A percentile compares a stretch with the other conserved stretches of the same genome.
phyloP scores from a whole-genome alignment of 2,113 vertebrate genomes.

The Chroicocephalus ridibundus region DNA sequence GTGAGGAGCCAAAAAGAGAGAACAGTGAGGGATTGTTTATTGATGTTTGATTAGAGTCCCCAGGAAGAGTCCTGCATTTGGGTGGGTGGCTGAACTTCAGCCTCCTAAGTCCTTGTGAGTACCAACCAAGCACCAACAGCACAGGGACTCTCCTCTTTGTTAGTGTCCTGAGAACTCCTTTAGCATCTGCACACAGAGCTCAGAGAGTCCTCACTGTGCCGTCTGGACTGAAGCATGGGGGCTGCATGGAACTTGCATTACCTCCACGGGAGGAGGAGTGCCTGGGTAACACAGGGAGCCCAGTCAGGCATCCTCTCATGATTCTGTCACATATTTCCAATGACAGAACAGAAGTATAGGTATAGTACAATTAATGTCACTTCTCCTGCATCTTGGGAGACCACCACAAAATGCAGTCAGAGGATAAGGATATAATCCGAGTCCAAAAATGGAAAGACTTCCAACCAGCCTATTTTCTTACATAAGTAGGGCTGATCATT shows the following conservation, averaged over 20 bases:
- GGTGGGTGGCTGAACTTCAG: background rate
- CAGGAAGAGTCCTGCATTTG: background rate
- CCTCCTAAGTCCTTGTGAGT: background rate
- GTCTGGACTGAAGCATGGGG: background rate
- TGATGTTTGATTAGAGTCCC: background rate
- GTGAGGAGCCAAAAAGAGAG: background rate
- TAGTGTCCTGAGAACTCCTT: background rate
- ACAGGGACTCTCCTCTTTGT: background rate
- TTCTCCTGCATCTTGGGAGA: background rate
- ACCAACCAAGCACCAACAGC: background rate
- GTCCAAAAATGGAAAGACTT: background rate
- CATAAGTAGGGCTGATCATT: background rate
- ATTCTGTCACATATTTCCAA: background rate
- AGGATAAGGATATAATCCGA: background rate
- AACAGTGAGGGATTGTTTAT: background rate
- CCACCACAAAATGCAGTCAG: background rate
- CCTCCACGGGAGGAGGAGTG: background rate
- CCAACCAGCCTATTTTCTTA: background rate
- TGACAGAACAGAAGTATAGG: background rate
- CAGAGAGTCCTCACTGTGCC: background rate
- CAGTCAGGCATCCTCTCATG: background rate
- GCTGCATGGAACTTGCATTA: background rate
- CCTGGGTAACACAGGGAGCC: background rate
- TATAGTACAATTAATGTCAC: background rate
- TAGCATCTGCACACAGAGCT: background rate